phyloP scores from a whole-genome alignment of 1,140 invertebrate species.

The Meteorus sp. region DNA sequence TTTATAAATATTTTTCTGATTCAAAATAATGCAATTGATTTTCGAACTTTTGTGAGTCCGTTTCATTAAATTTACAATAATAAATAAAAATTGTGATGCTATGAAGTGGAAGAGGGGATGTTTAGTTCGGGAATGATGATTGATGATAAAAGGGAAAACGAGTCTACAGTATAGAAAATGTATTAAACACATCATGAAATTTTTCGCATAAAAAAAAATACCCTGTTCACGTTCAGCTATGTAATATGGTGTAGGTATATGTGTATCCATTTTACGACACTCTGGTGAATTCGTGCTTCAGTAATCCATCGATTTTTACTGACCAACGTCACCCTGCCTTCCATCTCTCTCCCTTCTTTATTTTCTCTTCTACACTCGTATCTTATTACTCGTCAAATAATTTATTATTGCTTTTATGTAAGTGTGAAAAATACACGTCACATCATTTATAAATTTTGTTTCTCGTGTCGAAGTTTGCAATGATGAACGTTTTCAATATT shows the following conservation, averaged over 20 bases:
- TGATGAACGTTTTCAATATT: too few relatives aligned
- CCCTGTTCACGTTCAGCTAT: slow-evolving; percentile 37
- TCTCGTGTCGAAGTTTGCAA: too few relatives aligned
- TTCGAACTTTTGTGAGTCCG: too few relatives aligned
- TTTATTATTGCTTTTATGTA: slow-evolving; percentile 21
- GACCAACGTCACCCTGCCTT: slow-evolving; percentile 16
- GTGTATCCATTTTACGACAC: slow-evolving; percentile 41
- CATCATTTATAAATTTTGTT: background rate
- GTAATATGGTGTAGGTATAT: too few relatives aligned
- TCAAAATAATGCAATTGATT: too few relatives aligned
- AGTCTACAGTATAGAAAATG: slow-evolving; percentile 9
- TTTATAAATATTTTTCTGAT: too few relatives aligned
- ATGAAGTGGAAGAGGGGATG: too few relatives aligned
- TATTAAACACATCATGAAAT: slow-evolving; percentile 32
- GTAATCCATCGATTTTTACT: slow-evolving; percentile 31
- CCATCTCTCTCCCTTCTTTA: too few relatives aligned
- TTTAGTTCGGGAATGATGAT: background rate
- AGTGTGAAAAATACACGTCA: slow-evolving; percentile 1
- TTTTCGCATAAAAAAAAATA: too few relatives aligned
- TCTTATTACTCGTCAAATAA: slow-evolving; percentile 30
- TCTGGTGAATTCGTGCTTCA: slow-evolving; percentile 32
- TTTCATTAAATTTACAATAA: too few relatives aligned
- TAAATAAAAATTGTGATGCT: too few relatives aligned
- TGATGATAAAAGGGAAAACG: background rate
- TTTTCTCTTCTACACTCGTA: too few relatives aligned